phyloP scores from a whole-genome alignment of 92 coral and sea anemone genomes.

The Desmophyllum pertusum region DNA sequence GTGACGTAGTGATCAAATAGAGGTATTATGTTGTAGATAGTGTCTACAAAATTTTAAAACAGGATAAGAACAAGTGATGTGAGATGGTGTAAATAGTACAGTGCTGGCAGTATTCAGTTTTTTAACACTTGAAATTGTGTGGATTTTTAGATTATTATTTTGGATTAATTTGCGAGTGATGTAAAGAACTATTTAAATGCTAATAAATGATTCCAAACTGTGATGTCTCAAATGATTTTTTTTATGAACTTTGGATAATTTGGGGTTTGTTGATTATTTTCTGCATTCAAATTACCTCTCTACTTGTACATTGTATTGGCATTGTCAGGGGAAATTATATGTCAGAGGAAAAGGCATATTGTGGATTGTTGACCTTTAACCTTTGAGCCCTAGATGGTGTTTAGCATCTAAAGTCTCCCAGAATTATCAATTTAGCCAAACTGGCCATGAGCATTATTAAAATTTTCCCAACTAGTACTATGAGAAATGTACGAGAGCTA shows the following conservation, averaged over 20 bases:
- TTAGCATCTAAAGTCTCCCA: background rate
- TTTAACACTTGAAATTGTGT: background rate
- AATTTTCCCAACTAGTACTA: too few relatives aligned
- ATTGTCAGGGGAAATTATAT: background rate
- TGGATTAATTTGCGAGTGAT: slow-evolving; percentile 1
- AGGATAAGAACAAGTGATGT: background rate
- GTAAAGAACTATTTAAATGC: slow-evolving; percentile 12
- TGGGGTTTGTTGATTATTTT: background rate
- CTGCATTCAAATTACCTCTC: background rate
- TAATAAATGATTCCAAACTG: background rate
- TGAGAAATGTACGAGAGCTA: background rate
- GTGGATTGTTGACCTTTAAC: background rate
- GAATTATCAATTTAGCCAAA: too few relatives aligned
- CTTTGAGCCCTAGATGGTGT: background rate
- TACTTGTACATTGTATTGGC: background rate
- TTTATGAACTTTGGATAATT: background rate
- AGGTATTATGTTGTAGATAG: too few relatives aligned
- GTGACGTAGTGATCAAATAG: background rate
- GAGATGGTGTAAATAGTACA: background rate
- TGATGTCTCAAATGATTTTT: background rate
- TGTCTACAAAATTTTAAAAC: too few relatives aligned
- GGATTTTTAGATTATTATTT: background rate
- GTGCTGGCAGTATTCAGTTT: background rate
- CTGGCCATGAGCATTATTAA: too few relatives aligned
- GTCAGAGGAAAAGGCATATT: background rate